Percentiles rank a stretch among this genome's conserved stretches.
phyloP scores from a whole-genome alignment of 2,113 vertebrate genomes.

The Osmerus eperlanus region DNA sequence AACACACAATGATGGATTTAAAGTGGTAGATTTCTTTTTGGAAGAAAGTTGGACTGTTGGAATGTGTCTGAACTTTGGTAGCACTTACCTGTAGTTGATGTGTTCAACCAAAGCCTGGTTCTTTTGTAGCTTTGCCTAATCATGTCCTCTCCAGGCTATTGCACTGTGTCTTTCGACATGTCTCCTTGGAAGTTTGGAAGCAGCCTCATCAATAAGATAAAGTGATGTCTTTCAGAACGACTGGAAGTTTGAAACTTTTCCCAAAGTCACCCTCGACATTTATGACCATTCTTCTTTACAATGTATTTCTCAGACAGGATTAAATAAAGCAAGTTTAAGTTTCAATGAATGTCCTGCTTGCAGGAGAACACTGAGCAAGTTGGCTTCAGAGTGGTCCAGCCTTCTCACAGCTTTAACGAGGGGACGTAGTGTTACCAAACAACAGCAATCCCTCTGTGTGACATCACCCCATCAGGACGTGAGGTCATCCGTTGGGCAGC shows the following conservation, averaged over 20 bases:
- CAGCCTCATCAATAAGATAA: conserved; percentile 22
- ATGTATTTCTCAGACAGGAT: neutral
- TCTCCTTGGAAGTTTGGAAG: conserved; percentile 23
- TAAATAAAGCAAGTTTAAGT: too few species aligned
- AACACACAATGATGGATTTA: conserved; percentile 7
- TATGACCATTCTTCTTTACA: neutral
- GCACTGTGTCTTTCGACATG: neutral
- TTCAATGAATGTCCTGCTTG: neutral
- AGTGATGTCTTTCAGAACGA: neutral
- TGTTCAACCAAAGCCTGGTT: conserved; percentile 32
- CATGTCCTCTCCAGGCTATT: conserved; percentile 31
- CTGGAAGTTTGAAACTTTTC: neutral
- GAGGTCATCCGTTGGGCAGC: conserved; percentile 2
- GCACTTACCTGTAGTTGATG: conserved; percentile 38
- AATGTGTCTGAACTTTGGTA: conserved; percentile 20
- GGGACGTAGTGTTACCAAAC: too few species aligned
- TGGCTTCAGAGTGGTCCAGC: neutral
- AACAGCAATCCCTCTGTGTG: neutral
- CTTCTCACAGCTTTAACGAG: neutral
- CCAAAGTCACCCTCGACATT: neutral
- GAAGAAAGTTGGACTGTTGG: conserved; percentile 9
- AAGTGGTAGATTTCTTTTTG: neutral
- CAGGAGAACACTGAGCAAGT: neutral
- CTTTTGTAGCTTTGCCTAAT: conserved; percentile 53
- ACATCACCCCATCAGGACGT: conserved; percentile 15